Conservation (phyloP, 1,140 invertebrate species). For the Drosophila tsacasi region DNA sequence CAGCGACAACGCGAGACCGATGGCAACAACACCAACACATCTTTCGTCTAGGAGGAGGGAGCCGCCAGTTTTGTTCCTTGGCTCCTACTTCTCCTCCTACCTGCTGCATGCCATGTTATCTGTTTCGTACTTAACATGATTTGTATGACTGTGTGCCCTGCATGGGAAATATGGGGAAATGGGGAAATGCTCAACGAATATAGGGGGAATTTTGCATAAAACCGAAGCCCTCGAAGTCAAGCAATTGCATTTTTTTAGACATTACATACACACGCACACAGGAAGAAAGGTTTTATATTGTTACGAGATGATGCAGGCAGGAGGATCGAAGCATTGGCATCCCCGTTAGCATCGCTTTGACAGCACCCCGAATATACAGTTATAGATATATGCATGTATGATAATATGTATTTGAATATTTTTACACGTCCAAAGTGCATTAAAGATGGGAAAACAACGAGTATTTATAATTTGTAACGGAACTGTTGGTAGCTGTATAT, state of each 20-base stretch:
- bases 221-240: slow-evolving; percentile 8
- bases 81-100: background rate
- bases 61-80: slow-evolving; percentile 5
- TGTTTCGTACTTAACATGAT: slow-evolving; percentile 55
- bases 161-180: slow-evolving; percentile 5
- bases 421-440: slow-evolving; percentile 52
- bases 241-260: slow-evolving; percentile 40
- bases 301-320: slow-evolving; percentile 13
- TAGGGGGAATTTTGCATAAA: background rate
- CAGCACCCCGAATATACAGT: slow-evolving; percentile 29
- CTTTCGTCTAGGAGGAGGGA: slow-evolving; percentile 13
- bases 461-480: slow-evolving; percentile 39
- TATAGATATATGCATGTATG: slow-evolving; percentile 23
- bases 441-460: slow-evolving; percentile 24
- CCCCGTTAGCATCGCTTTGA: slow-evolving; percentile 19
- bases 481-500: slow-evolving; percentile 15
- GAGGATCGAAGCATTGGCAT: slow-evolving; percentile 8
- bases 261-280: background rate
- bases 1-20: slow-evolving; percentile 19
- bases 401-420: slow-evolving; percentile 42
- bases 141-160: slow-evolving; percentile 19
- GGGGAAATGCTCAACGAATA: slow-evolving; percentile 50
- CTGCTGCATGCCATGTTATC: slow-evolving; percentile 17
- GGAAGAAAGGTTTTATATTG: slow-evolving; percentile 26
- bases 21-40: slow-evolving; percentile 28